Percentiles rank a stretch among this genome's conserved stretches.
Evolutionary conservation across 2,113 vertebrate genomes (phyloP).

Genomic region (Eclectus roratus): DNA sequence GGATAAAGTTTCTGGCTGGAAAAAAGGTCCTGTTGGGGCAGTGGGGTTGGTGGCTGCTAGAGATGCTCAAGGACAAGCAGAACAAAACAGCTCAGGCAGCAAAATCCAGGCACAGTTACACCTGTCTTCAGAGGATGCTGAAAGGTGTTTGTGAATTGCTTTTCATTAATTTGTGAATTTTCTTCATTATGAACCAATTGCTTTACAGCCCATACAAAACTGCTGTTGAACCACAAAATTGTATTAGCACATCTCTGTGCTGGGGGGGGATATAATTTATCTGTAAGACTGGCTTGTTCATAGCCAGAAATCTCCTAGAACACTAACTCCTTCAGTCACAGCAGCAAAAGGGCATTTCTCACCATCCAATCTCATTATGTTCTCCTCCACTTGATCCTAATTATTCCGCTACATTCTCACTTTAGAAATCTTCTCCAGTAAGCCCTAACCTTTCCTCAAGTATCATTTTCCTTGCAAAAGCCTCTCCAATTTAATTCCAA

Average conservation of each 20-base stretch:
- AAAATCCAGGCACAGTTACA: background rate
- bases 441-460: conserved; percentile 4
- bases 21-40: background rate
- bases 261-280: background rate
- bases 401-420: conserved; percentile 17
- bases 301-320: background rate
- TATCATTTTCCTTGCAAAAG: conserved; percentile 12
- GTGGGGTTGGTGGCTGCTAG: background rate
- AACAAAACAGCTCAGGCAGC: background rate
- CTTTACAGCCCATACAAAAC: background rate
- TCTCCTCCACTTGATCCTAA: conserved; percentile 42
- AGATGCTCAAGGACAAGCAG: background rate
- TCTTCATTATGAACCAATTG: background rate
- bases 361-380: background rate
- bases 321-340: conserved; percentile 6
- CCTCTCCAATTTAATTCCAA: conserved; percentile 8
- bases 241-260: background rate
- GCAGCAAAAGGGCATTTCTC: background rate
- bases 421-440: conserved; percentile 11
- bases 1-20: background rate
- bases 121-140: background rate
- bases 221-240: background rate
- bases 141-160: background rate
- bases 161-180: background rate
- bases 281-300: background rate